Conservation (phyloP, 64 coral and sea anemone genomes). For the Dendrophyllia cribrosa region DNA sequence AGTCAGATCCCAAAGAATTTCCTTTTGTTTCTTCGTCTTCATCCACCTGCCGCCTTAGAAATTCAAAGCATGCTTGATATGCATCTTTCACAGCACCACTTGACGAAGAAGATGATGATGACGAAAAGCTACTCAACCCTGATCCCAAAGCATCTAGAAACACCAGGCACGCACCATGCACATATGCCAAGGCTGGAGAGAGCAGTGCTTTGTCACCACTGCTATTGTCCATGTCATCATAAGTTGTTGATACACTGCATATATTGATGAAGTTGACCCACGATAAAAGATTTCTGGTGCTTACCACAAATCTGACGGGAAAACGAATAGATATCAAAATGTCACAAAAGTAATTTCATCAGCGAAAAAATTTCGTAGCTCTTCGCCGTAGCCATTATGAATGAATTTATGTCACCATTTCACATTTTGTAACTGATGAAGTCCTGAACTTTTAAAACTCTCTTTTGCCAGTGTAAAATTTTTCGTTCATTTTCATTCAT, state of each 20-base stretch:
- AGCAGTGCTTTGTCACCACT: constrained; percentile 21
- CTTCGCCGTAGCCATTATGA: too few species aligned
- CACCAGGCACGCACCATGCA: constrained; percentile 92
- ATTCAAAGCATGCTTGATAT: constrained; percentile 75
- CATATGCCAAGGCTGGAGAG: constrained; percentile 72
- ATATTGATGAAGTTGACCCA: constrained; percentile 97
- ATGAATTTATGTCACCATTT: too few species aligned
- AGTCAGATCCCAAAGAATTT: neutral
- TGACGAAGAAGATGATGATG: constrained; percentile 21
- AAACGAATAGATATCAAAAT: neutral
- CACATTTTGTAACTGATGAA: too few species aligned
- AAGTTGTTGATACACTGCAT: constrained; percentile 7
- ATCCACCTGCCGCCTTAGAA: constrained; percentile 64
- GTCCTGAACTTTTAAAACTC: too few species aligned
- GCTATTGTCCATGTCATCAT: neutral
- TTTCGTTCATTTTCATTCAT: too few species aligned
- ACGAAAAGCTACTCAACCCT: constrained; percentile 44
- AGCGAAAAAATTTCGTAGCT: too few species aligned
- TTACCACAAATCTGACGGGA: constrained; percentile 78
- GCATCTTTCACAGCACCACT: constrained; percentile 61
- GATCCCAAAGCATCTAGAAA: constrained; percentile 93
- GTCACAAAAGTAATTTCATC: too few species aligned
- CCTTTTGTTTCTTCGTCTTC: neutral
- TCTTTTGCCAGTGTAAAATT: too few species aligned
- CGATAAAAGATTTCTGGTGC: constrained; percentile 88